Base-by-base conservation (phyloP, 2,113 vertebrate genomes). In the Lutjanus erythropterus region DNA sequence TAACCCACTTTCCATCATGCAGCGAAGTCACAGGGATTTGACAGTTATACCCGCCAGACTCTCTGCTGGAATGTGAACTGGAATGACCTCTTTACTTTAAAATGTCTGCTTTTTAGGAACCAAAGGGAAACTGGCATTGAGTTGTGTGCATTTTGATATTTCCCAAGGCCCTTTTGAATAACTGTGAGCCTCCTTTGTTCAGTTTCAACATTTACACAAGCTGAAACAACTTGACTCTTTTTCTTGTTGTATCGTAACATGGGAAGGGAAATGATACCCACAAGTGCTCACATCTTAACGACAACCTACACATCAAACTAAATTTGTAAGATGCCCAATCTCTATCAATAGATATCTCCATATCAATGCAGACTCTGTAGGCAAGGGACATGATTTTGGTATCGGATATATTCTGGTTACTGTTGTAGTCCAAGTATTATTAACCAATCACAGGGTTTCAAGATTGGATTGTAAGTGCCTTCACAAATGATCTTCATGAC, bases 1-100 rank as follows among this genome's bases (percentile, higher is more conserved):
- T 73, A 74, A 76, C 52, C 61, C 10, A 77, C 65, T 71, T 75
- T 75, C 60, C 53, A 46, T 67, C 60, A 31, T 23, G 56, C 68
- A 53, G 67, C 62, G 42, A 61, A 72, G 77, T 81, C 70, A 49
- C 65, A 44, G 39, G 15, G 56, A 81, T 78, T 68, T 85, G 75
- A 80, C 75, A 82, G 81, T 46, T 50, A 39, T 64, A 64, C 21
- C 67, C 55, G 0, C 56, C 68, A 73, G 82, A 59, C 47, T 82
- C 33, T 65, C 27, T 11, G 16, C 53, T 74, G 31, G 33, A 85
- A 50, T 31, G 53, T 65, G 61, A 82, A 78, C 70, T 49, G 5
- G 44, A 35, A 46, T 70, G 75, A 87, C 81, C 68, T 50, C 46
- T 55, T 33, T 61, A n/a, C 62, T 46, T 59, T 33, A n/a, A 71